These are phyloP conservation scores for Phoenoteleia sp. DNA, from an alignment of 2,888 invertebrate genomes.

Conservation along the genomic window DNA sequence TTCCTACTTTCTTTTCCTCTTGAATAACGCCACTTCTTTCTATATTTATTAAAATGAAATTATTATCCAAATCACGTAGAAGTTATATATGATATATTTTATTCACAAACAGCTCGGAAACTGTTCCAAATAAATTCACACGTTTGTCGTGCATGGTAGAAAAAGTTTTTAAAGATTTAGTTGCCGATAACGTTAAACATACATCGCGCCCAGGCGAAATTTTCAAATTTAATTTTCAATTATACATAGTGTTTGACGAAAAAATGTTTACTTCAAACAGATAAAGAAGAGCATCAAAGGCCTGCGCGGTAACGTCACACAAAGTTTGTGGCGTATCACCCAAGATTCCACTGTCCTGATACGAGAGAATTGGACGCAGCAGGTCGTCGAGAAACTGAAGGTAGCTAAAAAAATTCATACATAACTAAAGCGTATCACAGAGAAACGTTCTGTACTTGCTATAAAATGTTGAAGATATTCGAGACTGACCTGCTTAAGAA, in stretches of 20 bases:
- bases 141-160: too few relatives aligned
- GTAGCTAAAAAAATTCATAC: constrained; percentile 77
- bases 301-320: constrained; percentile 92
- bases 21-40: too few relatives aligned
- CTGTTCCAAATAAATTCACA: too few relatives aligned
- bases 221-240: constrained; percentile 45
- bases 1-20: too few relatives aligned
- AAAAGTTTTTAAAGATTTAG: too few relatives aligned
- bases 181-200: constrained; percentile 43
- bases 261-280: constrained; percentile 85
- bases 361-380: constrained; percentile 93
- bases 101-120: too few relatives aligned
- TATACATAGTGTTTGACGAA: constrained; percentile 44
- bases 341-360: constrained; percentile 89
- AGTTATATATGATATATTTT: too few relatives aligned
- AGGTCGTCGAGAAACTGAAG: constrained; percentile 88
- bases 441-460: constrained; percentile 57
- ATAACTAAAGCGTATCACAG: constrained; percentile 62
- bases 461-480: constrained; percentile 85
- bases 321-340: constrained; percentile 93
- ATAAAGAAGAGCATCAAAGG: constrained; percentile 92
- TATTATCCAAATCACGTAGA: too few relatives aligned
- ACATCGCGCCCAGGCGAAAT: constrained; percentile 15
- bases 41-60: too few relatives aligned
- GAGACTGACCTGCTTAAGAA: constrained; percentile 92